phyloP scores from a whole-genome alignment of 2,888 invertebrate species.

The Eumerus sabulonum region DNA sequence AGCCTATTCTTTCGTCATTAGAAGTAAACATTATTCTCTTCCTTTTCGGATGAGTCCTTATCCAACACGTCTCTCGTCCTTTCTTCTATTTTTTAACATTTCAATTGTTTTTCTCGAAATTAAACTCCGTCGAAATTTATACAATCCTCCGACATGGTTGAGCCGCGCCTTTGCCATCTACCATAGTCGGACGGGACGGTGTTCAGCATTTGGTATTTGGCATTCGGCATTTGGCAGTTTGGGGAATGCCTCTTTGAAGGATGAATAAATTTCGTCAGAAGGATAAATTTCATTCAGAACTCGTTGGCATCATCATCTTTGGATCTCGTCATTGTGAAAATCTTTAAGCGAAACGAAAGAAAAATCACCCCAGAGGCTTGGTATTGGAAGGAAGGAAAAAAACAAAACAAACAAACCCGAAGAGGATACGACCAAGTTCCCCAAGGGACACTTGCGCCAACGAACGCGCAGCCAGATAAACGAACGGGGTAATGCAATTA shows the following conservation, averaged over 20 bases:
- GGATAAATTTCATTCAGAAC: slow-evolving; percentile 48
- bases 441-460: slow-evolving; percentile 52
- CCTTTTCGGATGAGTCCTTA: slow-evolving; percentile 24
- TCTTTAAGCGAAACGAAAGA: slow-evolving; percentile 59
- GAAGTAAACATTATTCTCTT: slow-evolving; percentile 65
- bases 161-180: slow-evolving; percentile 5
- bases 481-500: slow-evolving; percentile 67
- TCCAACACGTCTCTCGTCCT: slow-evolving; percentile 11
- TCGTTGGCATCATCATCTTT: slow-evolving; percentile 40
- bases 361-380: slow-evolving; percentile 45
- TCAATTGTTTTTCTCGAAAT: slow-evolving; percentile 67
- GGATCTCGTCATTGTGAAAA: slow-evolving; percentile 51
- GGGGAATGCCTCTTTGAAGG: slow-evolving; percentile 30
- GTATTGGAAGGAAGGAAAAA: slow-evolving; percentile 16
- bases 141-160: slow-evolving; percentile 55
- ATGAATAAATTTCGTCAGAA: slow-evolving; percentile 54
- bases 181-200: no score
- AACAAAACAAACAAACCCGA: slow-evolving; percentile 21
- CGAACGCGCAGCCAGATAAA: slow-evolving; percentile 32
- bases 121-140: slow-evolving; percentile 65
- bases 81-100: slow-evolving; percentile 44
- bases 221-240: no score
- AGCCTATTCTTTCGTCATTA: slow-evolving; percentile 67
- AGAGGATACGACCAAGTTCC: slow-evolving; percentile 38
- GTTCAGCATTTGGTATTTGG: no score